These are phyloP conservation scores for Lepetodrilus schrolli DNA, from an alignment of 2,888 invertebrate genomes.

Conservation along the genomic window DNA sequence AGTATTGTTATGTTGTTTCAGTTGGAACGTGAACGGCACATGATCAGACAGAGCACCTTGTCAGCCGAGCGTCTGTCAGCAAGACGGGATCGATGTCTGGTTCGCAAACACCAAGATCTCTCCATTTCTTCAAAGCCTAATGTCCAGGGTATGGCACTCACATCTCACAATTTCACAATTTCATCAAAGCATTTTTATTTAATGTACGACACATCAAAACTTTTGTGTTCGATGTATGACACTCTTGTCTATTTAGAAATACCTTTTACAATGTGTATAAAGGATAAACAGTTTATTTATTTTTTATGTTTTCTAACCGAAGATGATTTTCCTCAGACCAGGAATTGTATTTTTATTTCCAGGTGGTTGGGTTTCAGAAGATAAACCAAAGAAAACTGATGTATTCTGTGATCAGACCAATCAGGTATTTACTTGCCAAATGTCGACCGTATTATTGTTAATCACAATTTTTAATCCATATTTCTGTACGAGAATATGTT, in stretches of 20 bases:
- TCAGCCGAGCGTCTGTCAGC: conserved; percentile 52
- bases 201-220: too few relatives aligned
- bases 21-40: conserved; percentile 61
- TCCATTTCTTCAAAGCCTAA: conserved; percentile 37
- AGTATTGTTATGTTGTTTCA: conserved; percentile 39
- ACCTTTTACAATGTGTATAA: too few relatives aligned
- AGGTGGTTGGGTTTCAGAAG: neutral
- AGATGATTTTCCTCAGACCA: too few relatives aligned
- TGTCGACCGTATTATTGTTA: neutral
- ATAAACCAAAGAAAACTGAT: neutral
- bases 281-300: too few relatives aligned
- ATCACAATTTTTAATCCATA: neutral
- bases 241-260: too few relatives aligned
- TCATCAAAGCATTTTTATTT: too few relatives aligned
- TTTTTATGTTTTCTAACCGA: too few relatives aligned
- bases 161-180: too few relatives aligned
- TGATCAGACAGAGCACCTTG: conserved; percentile 60
- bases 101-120: conserved; percentile 47
- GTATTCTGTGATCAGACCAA: conserved; percentile 52
- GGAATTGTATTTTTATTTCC: neutral
- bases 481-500: neutral
- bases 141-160: conserved; percentile 9
- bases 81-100: conserved; percentile 57
- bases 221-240: too few relatives aligned
- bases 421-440: conserved; percentile 39